A percentile compares a stretch with the other conserved stretches of the same genome.
These are phyloP conservation scores for Lophochroa leadbeateri DNA, from an alignment of 2,113 vertebrate species.

Conservation along the genomic window DNA sequence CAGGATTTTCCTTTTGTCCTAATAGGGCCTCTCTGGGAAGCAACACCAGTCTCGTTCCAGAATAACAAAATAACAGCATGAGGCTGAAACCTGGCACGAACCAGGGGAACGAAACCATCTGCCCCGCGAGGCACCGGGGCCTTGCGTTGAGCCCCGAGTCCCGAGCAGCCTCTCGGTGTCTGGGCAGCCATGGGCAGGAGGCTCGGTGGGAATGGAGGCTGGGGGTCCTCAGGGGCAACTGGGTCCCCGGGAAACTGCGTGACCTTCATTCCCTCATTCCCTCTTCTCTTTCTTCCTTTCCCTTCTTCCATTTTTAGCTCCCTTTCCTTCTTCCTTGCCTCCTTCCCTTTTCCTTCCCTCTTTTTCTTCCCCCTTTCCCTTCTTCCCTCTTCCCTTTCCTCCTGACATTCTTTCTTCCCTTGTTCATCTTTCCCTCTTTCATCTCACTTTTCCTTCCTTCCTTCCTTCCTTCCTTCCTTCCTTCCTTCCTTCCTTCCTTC, in stretches of 20 bases:
- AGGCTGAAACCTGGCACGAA: constrained; percentile 81
- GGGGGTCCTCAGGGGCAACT: not conserved
- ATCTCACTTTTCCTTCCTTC: too few relatives aligned
- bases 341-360: too few relatives aligned
- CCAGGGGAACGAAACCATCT: constrained; percentile 89
- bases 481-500: rapidly evolving
- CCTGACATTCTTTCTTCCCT: not conserved
- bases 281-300: not conserved
- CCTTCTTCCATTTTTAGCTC: not conserved
- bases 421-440: too few relatives aligned
- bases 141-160: not conserved
- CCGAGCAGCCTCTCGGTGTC: not conserved
- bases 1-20: constrained; percentile 88
- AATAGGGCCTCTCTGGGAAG: constrained; percentile 81
- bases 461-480: rapidly evolving
- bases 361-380: not conserved
- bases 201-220: not conserved
- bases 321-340: not conserved
- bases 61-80: constrained; percentile 87
- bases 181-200: not conserved
- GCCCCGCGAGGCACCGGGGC: constrained; percentile 69
- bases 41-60: constrained; percentile 84
- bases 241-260: not conserved
- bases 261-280: not conserved
- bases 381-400: not conserved